Evolutionary conservation across 2,888 invertebrate genomes (phyloP), one percentile per base, ranked within the genome.

Genomic region (Cybosia mesomella): DNA sequence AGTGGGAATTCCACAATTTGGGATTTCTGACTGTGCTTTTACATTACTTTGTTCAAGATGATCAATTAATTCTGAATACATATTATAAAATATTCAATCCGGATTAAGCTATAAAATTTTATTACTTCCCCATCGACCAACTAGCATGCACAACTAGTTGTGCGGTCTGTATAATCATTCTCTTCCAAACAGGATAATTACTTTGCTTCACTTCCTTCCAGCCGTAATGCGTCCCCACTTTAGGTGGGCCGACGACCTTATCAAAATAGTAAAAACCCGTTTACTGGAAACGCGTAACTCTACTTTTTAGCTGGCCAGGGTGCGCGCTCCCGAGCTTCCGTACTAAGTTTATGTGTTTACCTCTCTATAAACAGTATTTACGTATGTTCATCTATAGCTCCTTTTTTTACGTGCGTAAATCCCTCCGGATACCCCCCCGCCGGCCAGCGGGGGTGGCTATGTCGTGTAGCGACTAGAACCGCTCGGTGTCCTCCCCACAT

Each of bases 1-100:
- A 81, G 58, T 68, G 66, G 66, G 58, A 64, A 66, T 64, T 58
- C 65, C n/a, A 3, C 4, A 36, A 55, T 49, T 49, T 49, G 0
- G 18, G 18, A 49, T 9, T 9, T 49, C n/a, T n/a, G 49, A 8
- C n/a, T n/a, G 49, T 49, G 43, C 18, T 43, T 43, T 43, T 7
- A 18, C 43, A 43, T 43, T 15, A 18, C 18, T 18, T n/a, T 9
- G 9, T n/a, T 49, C 8, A n/a, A 49, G 18, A 49, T n/a, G 9
- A 49, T 5, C 49, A n/a, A n/a, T 49, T 49, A 9, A 9, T 49
- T 49, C n/a, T n/a, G 49, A n/a, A n/a, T 49, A n/a, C 9, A n/a
- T 49, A 49, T 49, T n/a, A 9, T 49, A 49, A 8, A 9, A n/a
- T 9, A n/a, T 49, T 49, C 9, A 49, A 49, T 49, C 9, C 1